Evolutionary conservation across 2,113 vertebrate species (phyloP).

Genomic region (Falco punctatus): DNA sequence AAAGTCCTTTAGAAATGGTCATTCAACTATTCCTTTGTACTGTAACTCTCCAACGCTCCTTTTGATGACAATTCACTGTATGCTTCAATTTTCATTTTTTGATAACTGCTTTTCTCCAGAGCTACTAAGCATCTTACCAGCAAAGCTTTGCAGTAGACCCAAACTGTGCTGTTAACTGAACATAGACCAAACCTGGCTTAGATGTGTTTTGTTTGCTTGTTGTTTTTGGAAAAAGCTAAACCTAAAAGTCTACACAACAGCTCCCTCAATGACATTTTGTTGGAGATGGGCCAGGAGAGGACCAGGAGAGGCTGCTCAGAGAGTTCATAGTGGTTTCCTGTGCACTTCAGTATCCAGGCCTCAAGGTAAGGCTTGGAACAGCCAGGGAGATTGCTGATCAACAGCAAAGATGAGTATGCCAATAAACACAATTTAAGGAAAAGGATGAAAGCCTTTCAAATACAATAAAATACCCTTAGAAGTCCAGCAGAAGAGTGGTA

Average conservation of each 20-base stretch:
- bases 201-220: background rate
- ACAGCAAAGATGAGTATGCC: background rate
- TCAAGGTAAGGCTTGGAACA: fast-evolving
- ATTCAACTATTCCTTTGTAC: constrained; percentile 9
- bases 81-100: background rate
- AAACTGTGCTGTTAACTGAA: background rate
- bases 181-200: background rate
- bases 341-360: background rate
- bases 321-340: background rate
- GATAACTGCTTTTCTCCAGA: background rate
- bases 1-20: background rate
- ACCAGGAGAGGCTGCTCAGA: background rate
- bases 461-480: background rate
- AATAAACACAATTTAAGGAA: background rate
- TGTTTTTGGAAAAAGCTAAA: background rate
- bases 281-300: background rate
- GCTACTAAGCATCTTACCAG: background rate
- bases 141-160: background rate
- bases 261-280: background rate
- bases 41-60: background rate
- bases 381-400: background rate
- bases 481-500: background rate
- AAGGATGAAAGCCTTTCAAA: background rate
- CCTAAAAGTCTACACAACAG: background rate
- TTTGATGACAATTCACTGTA: background rate